Percentiles rank a stretch among this genome's conserved stretches.
These are phyloP conservation scores for Tethya wilhelma DNA, from an alignment of 37 sponge, comb jelly and placozoan genomes.

Conservation along the genomic window DNA sequence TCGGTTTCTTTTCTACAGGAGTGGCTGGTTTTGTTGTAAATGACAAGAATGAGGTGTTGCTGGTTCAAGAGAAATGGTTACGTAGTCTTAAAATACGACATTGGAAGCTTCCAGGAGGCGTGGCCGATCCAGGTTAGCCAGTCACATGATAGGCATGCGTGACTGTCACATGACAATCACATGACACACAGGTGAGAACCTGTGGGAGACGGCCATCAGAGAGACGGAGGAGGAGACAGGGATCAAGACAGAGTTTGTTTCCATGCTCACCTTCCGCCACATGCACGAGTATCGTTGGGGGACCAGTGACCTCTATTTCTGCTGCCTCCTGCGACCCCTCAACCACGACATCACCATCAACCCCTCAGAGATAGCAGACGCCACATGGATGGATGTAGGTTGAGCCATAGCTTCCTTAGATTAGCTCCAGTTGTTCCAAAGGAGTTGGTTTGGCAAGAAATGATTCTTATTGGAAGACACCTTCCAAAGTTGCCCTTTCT, in stretches of 20 bases:
- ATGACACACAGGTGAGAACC: slow-evolving; percentile 64
- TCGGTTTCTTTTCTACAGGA: slow-evolving; percentile 65
- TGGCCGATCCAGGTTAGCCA: slow-evolving; percentile 60
- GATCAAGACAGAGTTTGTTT: slow-evolving; percentile 80
- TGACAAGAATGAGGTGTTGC: slow-evolving; percentile 68
- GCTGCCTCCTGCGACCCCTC: slow-evolving; percentile 72
- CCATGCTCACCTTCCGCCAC: slow-evolving; percentile 83
- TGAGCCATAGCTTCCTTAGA: no score
- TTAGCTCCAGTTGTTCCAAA: no score
- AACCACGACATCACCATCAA: slow-evolving; percentile 48
- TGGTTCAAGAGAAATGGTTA: slow-evolving; percentile 78
- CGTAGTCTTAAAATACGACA: not conserved
- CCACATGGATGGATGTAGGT: slow-evolving; percentile 86
- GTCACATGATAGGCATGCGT: not conserved
- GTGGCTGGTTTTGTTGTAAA: slow-evolving; percentile 91
- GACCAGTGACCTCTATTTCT: slow-evolving; percentile 77
- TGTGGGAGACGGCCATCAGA: slow-evolving; percentile 71
- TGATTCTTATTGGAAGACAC: no score
- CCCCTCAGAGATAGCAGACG: slow-evolving; percentile 74
- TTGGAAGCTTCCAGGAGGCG: slow-evolving; percentile 94
- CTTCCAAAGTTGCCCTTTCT: no score
- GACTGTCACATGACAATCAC: not conserved
- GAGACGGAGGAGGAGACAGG: slow-evolving; percentile 91
- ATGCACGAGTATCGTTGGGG: slow-evolving; percentile 69
- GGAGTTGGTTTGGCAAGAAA: no score